phyloP scores from a whole-genome alignment of 2,888 invertebrate genomes.

The Caenorhabditis sp. region DNA sequence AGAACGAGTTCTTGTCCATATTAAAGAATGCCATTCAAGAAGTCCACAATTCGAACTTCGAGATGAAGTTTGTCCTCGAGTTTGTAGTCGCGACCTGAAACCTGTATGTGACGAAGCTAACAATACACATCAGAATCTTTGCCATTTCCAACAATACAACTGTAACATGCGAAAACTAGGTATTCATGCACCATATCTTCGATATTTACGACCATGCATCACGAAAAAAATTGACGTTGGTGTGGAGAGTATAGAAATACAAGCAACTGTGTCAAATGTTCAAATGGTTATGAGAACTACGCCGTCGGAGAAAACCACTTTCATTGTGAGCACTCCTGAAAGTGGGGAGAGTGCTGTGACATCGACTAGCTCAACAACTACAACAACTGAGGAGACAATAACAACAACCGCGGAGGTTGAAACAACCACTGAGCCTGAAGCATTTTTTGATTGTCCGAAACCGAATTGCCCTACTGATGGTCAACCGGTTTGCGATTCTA shows the following conservation, averaged over 20 bases:
- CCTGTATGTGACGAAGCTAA: conserved; percentile 66
- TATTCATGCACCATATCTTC: conserved; percentile 28
- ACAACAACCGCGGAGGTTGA: conserved; percentile 11
- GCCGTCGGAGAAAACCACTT: conserved; percentile 31
- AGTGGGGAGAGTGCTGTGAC: neutral
- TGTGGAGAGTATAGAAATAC: conserved; percentile 35
- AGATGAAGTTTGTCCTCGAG: conserved; percentile 41
- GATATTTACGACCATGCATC: conserved; percentile 27
- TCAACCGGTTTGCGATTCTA: conserved; percentile 47
- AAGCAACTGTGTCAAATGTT: conserved; percentile 30
- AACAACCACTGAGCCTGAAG: conserved; percentile 3
- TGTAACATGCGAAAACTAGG: conserved; percentile 47
- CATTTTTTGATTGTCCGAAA: conserved; percentile 50
- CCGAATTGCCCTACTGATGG: conserved; percentile 51
- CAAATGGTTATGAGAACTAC: conserved; percentile 10
- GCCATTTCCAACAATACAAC: conserved; percentile 65
- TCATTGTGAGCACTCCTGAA: conserved; percentile 35
- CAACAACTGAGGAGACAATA: conserved; percentile 1
- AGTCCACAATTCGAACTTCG: conserved; percentile 54
- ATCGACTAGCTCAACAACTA: conserved; percentile 5
- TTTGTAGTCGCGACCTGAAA: conserved; percentile 48
- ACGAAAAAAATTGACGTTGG: conserved; percentile 34
- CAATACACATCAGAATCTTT: conserved; percentile 65
- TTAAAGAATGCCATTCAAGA: conserved; percentile 56
- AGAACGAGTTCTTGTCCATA: conserved; percentile 61